Evolutionary conservation across 2,797 vertebrate genomes (phyloP).

Genomic region (Pipistrellus pipistrellus): DNA sequence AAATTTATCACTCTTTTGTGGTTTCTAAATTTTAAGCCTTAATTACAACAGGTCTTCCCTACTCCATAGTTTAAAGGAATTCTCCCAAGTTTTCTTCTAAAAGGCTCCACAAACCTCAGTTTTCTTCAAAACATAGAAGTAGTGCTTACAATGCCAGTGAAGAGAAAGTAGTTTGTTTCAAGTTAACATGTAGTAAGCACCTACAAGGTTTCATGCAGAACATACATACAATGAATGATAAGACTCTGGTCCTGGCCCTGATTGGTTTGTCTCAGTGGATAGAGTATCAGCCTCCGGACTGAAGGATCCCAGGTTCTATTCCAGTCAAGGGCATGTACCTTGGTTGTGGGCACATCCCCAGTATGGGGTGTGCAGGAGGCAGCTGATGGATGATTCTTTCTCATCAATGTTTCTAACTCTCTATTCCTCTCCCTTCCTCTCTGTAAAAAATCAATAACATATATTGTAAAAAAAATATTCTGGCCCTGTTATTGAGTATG

Average conservation of each 20-base stretch:
- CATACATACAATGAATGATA: too few species aligned
- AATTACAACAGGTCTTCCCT: not conserved
- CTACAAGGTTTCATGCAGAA: not conserved
- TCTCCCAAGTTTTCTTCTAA: not conserved
- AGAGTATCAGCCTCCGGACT: too few species aligned
- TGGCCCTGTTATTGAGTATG: not conserved
- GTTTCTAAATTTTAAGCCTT: constrained; percentile 14
- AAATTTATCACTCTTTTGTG: not conserved
- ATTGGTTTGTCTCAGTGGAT: too few species aligned
- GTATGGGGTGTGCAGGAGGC: too few species aligned
- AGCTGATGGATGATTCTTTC: too few species aligned
- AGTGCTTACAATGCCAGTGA: not conserved
- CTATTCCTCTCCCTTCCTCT: too few species aligned
- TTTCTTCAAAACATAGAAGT: not conserved
- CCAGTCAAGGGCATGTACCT: too few species aligned
- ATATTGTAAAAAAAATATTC: too few species aligned
- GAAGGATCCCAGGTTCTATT: too few species aligned
- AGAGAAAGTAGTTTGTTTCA: not conserved
- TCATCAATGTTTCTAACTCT: too few species aligned
- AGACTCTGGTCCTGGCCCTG: not conserved
- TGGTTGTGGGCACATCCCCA: too few species aligned
- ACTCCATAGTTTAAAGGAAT: not conserved
- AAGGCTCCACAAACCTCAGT: not conserved
- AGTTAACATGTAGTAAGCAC: not conserved
- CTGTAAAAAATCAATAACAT: too few species aligned